phyloP scores from a whole-genome alignment of 2,113 vertebrate genomes.

The Trichechus manatus region DNA sequence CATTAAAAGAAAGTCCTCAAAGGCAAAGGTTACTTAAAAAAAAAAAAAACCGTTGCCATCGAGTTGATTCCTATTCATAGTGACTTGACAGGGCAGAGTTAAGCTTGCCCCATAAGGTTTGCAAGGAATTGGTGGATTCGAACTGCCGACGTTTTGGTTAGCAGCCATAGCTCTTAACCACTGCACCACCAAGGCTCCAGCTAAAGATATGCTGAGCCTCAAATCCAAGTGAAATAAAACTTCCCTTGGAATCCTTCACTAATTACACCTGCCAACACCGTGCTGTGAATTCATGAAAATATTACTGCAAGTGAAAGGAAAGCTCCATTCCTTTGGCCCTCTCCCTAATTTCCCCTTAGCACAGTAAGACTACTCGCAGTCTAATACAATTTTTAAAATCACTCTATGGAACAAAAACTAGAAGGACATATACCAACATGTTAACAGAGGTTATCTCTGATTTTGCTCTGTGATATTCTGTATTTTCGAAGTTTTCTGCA shows the following conservation, averaged over 20 bases:
- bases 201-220: background rate
- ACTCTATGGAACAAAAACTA: background rate
- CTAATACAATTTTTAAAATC: background rate
- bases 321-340: background rate
- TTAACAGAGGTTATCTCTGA: background rate
- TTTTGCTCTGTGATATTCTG: background rate
- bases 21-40: too few species aligned
- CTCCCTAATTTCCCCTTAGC: slow-evolving; percentile 1
- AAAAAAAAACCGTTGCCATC: too few species aligned
- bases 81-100: too few species aligned
- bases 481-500: slow-evolving; percentile 24
- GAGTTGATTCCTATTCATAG: too few species aligned
- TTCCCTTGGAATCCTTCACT: background rate
- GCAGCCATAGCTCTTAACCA: too few species aligned
- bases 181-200: background rate
- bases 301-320: background rate
- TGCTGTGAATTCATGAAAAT: background rate
- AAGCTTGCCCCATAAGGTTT: too few species aligned
- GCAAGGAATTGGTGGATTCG: too few species aligned
- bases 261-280: background rate
- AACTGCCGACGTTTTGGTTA: too few species aligned
- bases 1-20: background rate
- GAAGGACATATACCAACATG: background rate
- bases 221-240: slow-evolving; percentile 34
- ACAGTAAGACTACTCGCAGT: background rate